Base-by-base conservation (phyloP, 1,140 invertebrate genomes). In the Leptestheria dahalacensis region DNA sequence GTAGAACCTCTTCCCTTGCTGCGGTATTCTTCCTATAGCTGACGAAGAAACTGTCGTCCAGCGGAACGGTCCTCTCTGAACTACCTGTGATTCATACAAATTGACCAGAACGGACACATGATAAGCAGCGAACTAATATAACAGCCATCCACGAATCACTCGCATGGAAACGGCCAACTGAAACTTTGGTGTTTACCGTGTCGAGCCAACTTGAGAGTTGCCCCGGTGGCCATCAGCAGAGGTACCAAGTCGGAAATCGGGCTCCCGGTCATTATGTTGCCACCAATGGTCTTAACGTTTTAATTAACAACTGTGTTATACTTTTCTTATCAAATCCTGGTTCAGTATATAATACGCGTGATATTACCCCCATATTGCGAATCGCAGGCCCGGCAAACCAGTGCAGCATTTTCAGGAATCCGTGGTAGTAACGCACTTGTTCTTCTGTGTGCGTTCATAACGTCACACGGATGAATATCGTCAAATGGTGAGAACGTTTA, bases 361-460 rank as follows among this genome's bases (percentile, higher is more conserved):
- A 41, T 41, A 41, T 41, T 15, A 41, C 33, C 15, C 33, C 33
- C 33, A 41, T 41, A 15, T 41, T 96, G 63, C 91, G 78, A 58
- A 97, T 91, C 77, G 97, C 92, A 69, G 84, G 88, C 23, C 93
- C 91, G 61, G 91, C 92, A 78, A 97, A 97, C 82, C 86, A 94
- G 67, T 89, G 81, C 2, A 97, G 74, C 85, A 97, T 97, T 59
- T 88, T 81, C 21, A 84, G 74, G 47, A 91, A 79, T 29, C 82
- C 80, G 58, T 75, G 68, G 66, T 87, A 89, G 55, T 88, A 77
- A 69, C 83, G 77, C 0, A 84, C 91, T 62, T 73, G 70, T 47
- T 69, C 59, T 55, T 70, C 71, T 51, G 79, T 77, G 65, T 79
- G 66, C 53, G n/a, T n/a, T n/a, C n/a, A n/a, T n/a, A n/a, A n/a